Evolutionary conservation across 2,113 vertebrate genomes (phyloP).

Genomic region (Brienomyrus brachyistius): DNA sequence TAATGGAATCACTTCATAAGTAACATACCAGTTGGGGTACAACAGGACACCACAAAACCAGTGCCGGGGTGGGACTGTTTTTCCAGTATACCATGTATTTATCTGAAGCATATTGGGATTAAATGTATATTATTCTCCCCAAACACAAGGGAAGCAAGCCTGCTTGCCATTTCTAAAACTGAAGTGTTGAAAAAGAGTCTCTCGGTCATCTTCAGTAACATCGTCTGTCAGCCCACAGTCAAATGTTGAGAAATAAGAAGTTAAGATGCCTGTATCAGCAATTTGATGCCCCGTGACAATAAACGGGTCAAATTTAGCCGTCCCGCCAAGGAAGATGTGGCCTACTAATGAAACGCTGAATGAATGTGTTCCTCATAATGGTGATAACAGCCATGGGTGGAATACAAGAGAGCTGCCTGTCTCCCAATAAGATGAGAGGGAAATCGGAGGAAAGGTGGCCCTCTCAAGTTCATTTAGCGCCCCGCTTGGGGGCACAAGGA

Average conservation of each 20-base stretch:
- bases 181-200: not conserved
- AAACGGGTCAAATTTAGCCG: not conserved
- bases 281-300: not conserved
- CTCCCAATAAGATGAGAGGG: not conserved
- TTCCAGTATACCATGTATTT: conserved; percentile 68
- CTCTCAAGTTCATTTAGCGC: conserved; percentile 2
- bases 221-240: not conserved
- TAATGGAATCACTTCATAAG: conserved; percentile 82
- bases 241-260: not conserved
- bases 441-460: not conserved
- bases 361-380: not conserved
- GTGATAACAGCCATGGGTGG: not conserved
- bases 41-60: conserved; percentile 75
- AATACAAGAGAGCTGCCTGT: not conserved
- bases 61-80: conserved; percentile 77
- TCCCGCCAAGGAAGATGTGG: not conserved
- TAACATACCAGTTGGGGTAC: conserved; percentile 77
- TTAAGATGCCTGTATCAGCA: not conserved
- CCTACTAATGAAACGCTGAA: not conserved
- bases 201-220: not conserved
- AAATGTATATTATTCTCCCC: conserved; percentile 52
- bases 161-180: not conserved
- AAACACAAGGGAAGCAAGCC: conserved; percentile 37
- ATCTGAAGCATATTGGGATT: conserved; percentile 55
- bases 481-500: conserved; percentile 22